Conservation (phyloP, 2,113 vertebrate genomes). For the Cheirogaleus medius region DNA sequence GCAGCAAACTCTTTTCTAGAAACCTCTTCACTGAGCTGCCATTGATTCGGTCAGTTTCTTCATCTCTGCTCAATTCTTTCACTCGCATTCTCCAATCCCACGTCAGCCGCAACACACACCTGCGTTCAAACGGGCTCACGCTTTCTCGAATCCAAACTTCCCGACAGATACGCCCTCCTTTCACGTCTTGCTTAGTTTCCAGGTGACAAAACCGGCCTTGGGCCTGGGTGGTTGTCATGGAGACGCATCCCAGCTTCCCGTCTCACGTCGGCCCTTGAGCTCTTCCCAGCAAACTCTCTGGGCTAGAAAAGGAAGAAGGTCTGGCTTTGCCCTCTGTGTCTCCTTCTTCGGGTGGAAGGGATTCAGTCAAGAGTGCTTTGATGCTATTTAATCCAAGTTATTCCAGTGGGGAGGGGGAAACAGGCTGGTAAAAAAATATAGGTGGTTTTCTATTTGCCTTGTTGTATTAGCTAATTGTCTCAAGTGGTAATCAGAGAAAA, state of each 20-base stretch:
- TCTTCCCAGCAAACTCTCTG: conserved; percentile 63
- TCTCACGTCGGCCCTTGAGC: conserved; percentile 56
- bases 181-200: conserved; percentile 69
- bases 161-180: not conserved
- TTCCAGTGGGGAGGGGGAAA: conserved; percentile 12
- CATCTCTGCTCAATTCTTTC: not conserved
- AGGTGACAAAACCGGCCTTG: conserved; percentile 80
- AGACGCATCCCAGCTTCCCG: conserved; percentile 77
- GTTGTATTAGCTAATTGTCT: conserved; percentile 82
- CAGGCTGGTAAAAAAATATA: conserved; percentile 22
- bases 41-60: not conserved
- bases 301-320: conserved; percentile 76
- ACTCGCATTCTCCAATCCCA: not conserved
- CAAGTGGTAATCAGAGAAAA: conserved; percentile 75
- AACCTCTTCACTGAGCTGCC: not conserved
- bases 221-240: conserved; percentile 83
- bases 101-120: not conserved
- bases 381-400: conserved; percentile 67
- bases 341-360: not conserved
- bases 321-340: conserved; percentile 64
- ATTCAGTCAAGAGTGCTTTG: conserved; percentile 58
- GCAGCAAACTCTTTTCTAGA: not conserved
- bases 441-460: conserved; percentile 63
- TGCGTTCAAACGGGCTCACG: not conserved
- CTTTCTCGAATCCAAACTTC: conserved; percentile 48